These are phyloP conservation scores for Plestiodon gilberti DNA, from an alignment of 2,113 vertebrate genomes.

Conservation along the genomic window DNA sequence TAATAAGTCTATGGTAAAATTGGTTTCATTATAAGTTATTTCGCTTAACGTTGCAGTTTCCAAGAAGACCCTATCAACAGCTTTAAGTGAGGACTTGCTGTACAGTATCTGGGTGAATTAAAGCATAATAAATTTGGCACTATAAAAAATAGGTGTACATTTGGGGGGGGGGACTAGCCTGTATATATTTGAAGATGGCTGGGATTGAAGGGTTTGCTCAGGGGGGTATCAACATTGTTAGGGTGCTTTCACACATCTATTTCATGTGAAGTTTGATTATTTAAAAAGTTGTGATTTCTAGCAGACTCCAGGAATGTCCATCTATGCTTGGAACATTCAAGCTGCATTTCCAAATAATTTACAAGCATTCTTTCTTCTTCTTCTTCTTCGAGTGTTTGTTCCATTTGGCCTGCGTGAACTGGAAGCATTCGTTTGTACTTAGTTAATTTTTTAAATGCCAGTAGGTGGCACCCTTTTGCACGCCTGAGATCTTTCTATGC, in stretches of 20 bases:
- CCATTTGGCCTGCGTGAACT: background rate
- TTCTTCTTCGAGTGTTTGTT: too few relatives aligned
- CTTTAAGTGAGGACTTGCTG: too few relatives aligned
- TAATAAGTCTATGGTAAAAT: too few relatives aligned
- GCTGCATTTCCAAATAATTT: background rate
- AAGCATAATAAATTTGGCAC: too few relatives aligned
- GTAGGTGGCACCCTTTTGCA: conserved; percentile 49
- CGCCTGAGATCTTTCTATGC: background rate
- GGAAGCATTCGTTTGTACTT: background rate
- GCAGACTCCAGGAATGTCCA: background rate
- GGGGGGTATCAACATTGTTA: background rate
- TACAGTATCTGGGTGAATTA: too few relatives aligned
- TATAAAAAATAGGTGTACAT: too few relatives aligned
- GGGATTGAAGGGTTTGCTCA: background rate
- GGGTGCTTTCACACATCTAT: background rate
- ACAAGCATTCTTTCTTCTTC: background rate
- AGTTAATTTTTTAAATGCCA: conserved; percentile 31
- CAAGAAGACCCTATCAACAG: too few relatives aligned
- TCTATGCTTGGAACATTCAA: background rate
- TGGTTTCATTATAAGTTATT: too few relatives aligned
- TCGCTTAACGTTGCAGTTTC: too few relatives aligned
- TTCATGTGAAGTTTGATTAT: background rate
- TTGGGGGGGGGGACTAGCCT: background rate
- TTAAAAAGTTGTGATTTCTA: too few relatives aligned
- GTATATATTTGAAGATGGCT: background rate